phyloP scores from a whole-genome alignment of 1,140 invertebrate genomes.

The silkworm (Bombyx mori) region DNA sequence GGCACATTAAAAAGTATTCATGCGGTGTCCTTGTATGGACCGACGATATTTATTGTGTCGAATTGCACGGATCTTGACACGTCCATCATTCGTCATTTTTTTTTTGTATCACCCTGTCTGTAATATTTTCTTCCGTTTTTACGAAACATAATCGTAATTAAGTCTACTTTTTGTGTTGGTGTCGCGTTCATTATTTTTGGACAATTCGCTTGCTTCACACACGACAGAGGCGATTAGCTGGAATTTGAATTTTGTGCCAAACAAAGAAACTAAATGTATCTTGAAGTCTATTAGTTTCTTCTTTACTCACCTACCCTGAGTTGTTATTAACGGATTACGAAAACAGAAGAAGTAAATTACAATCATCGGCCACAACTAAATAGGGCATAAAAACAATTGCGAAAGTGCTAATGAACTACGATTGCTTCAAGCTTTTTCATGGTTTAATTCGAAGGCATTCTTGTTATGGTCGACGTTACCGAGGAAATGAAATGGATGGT shows the following conservation, averaged over 20 bases:
- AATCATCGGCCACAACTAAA: conserved; percentile 43
- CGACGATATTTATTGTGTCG: conserved; percentile 38
- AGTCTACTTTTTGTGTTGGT: no score
- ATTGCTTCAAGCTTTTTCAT: conserved; percentile 31
- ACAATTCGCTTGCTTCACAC: no score
- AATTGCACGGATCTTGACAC: conserved; percentile 54
- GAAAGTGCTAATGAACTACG: conserved; percentile 44
- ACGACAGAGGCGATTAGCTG: no score
- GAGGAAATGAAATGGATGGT: conserved; percentile 40
- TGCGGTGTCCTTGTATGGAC: conserved; percentile 55
- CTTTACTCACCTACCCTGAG: no score
- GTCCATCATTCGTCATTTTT: conserved; percentile 44
- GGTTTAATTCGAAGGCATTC: conserved; percentile 26
- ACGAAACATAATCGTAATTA: no score
- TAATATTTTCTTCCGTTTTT: no score
- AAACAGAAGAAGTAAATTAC: no score
- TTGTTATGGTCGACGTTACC: conserved; percentile 36
- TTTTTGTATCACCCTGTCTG: conserved; percentile 1
- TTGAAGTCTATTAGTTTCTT: no score
- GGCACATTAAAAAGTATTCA: conserved; percentile 70
- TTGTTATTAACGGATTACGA: no score
- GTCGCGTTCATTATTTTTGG: no score
- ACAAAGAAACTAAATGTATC: no score
- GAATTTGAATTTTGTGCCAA: no score
- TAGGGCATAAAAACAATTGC: conserved; percentile 53